Conservation (phyloP, 1,140 invertebrate species). For the Zaprionus tsacasi region DNA sequence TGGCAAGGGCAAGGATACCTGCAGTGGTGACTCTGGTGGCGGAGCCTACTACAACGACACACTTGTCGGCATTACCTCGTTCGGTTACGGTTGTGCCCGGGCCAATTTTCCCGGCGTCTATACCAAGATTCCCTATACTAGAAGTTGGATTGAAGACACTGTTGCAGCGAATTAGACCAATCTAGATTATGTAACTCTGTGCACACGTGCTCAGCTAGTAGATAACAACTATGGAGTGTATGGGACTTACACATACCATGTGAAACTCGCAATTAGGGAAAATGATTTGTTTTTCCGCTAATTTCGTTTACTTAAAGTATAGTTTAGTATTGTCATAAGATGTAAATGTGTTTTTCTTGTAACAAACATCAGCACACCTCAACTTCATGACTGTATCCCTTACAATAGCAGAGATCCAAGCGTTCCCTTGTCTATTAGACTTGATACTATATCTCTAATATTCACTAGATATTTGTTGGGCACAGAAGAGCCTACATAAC, state of each 20-base stretch:
- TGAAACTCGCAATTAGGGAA: not conserved
- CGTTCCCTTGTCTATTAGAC: not conserved
- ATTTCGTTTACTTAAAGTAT: not conserved
- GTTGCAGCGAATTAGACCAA: constrained; percentile 47
- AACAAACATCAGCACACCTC: too few relatives aligned
- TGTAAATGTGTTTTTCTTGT: not conserved
- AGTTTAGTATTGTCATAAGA: not conserved
- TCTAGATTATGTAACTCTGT: not conserved
- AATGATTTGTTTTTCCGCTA: not conserved
- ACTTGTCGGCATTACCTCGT: constrained; percentile 57
- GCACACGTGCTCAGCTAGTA: not conserved
- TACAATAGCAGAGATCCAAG: not conserved
- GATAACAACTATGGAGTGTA: not conserved
- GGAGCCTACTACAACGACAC: constrained; percentile 4
- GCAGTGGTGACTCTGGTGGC: constrained; percentile 66
- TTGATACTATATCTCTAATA: too few relatives aligned
- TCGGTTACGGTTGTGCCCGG: constrained; percentile 59
- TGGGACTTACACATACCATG: not conserved
- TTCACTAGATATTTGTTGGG: too few relatives aligned
- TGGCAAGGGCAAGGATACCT: constrained; percentile 35
- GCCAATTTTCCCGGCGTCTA: constrained; percentile 54
- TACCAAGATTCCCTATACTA: constrained; percentile 19
- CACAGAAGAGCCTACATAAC: not conserved
- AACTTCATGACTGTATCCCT: not conserved
- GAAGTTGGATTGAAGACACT: constrained; percentile 19